These are phyloP conservation scores for Saimiri boliviensis DNA, from an alignment of 2,113 vertebrate genomes.

Conservation along the genomic window DNA sequence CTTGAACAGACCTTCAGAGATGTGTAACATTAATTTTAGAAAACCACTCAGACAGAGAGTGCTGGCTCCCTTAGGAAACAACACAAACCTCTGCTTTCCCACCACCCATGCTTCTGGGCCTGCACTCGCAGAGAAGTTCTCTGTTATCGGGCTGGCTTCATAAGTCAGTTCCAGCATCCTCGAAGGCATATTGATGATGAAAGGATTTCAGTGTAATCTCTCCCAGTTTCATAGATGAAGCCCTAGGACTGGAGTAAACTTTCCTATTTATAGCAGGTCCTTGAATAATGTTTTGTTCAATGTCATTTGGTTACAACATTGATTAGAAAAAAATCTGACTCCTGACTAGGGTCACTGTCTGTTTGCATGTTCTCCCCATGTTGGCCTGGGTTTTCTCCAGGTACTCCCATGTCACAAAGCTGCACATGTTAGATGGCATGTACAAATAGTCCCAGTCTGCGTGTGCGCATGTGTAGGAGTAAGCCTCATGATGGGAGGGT, in stretches of 20 bases:
- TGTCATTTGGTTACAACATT: background rate
- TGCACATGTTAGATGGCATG: background rate
- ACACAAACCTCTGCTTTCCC: background rate
- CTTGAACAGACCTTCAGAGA: background rate
- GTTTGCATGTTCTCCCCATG: background rate
- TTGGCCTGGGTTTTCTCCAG: background rate
- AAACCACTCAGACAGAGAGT: background rate
- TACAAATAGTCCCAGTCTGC: background rate
- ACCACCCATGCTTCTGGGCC: background rate
- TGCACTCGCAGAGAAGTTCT: background rate
- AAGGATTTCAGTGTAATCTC: background rate
- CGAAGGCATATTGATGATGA: background rate
- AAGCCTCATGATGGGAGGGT: background rate
- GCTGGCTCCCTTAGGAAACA: background rate
- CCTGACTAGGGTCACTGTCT: background rate
- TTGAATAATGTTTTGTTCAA: background rate
- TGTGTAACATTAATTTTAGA: constrained; percentile 26
- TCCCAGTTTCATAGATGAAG: background rate
- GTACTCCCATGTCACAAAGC: background rate
- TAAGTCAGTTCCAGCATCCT: background rate
- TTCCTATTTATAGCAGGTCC: background rate
- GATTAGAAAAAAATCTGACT: background rate
- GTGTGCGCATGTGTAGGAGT: background rate
- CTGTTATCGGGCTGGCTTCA: background rate
- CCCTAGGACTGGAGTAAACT: background rate